phyloP scores from a whole-genome alignment of 2,797 vertebrate species.

The Podargus strigoides region DNA sequence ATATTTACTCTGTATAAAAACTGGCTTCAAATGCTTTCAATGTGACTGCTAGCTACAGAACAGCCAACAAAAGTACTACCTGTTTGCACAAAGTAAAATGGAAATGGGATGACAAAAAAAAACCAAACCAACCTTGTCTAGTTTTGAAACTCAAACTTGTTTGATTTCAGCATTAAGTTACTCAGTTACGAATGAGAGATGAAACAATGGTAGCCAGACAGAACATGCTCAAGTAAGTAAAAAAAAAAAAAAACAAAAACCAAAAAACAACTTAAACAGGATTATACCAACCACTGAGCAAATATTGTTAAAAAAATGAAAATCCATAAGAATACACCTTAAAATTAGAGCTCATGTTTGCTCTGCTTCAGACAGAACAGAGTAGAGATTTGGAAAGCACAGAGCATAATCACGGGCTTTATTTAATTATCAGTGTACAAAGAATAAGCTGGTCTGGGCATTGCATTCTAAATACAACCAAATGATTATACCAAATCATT shows the following conservation, averaged over 20 bases:
- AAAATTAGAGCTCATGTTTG: conserved; percentile 1
- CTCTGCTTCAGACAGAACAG: background rate
- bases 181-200: background rate
- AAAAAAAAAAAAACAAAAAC: background rate
- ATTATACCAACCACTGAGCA: conserved; percentile 16
- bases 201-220: conserved; percentile 17
- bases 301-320: background rate
- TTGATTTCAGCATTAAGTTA: conserved; percentile 26
- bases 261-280: background rate
- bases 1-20: conserved; percentile 49
- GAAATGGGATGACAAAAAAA: conserved; percentile 1
- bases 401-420: background rate
- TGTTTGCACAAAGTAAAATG: conserved; percentile 15
- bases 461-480: background rate
- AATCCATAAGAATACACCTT: background rate
- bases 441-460: background rate
- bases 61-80: background rate
- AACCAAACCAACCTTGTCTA: background rate
- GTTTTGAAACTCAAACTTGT: conserved; percentile 18
- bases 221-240: conserved; percentile 7
- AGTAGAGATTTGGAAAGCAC: background rate
- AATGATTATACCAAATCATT: background rate
- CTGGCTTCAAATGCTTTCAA: conserved; percentile 14
- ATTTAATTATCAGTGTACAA: background rate
- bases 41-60: background rate